Evolutionary conservation across 2,888 invertebrate species (phyloP).

Genomic region (Caenorhabditis imperialis): DNA sequence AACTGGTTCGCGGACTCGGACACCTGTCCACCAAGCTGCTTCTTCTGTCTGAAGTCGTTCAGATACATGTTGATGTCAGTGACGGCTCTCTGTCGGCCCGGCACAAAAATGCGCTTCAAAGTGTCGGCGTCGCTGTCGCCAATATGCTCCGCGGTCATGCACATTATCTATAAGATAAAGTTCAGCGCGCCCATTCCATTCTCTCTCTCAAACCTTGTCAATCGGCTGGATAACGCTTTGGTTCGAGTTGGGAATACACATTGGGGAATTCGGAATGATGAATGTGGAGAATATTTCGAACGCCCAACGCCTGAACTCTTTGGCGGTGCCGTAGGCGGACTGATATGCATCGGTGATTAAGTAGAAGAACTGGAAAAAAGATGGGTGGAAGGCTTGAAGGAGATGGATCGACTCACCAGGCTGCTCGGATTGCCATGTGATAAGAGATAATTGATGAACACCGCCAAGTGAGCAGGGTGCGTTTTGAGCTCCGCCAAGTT

Average conservation of each 20-base stretch:
- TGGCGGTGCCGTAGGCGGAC: slow-evolving; percentile 83
- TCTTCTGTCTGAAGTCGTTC: slow-evolving; percentile 88
- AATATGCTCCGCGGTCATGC: slow-evolving; percentile 68
- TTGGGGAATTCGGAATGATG: slow-evolving; percentile 77
- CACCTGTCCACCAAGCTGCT: slow-evolving; percentile 55
- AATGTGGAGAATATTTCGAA: slow-evolving; percentile 84
- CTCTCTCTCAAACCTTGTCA: slow-evolving; percentile 63
- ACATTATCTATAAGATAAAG: slow-evolving; percentile 74
- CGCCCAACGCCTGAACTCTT: slow-evolving; percentile 97
- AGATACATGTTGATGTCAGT: slow-evolving; percentile 87
- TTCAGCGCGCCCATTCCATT: background rate
- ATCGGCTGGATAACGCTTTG: slow-evolving; percentile 75
- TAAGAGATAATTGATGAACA: slow-evolving; percentile 92
- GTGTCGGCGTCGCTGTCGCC: slow-evolving; percentile 73
- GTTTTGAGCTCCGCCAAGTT: slow-evolving; percentile 87
- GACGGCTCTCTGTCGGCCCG: slow-evolving; percentile 88
- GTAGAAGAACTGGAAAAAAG: slow-evolving; percentile 83
- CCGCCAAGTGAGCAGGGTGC: slow-evolving; percentile 91
- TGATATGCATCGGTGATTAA: slow-evolving; percentile 92
- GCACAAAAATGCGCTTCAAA: slow-evolving; percentile 84
- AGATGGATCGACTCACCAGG: slow-evolving; percentile 81
- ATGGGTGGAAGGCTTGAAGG: background rate
- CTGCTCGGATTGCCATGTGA: slow-evolving; percentile 88
- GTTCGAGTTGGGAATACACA: slow-evolving; percentile 72
- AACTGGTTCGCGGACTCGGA: slow-evolving; percentile 58